These are phyloP conservation scores for Spea multiplicata DNA, from an alignment of 2,113 vertebrate species.

Conservation along the genomic window DNA sequence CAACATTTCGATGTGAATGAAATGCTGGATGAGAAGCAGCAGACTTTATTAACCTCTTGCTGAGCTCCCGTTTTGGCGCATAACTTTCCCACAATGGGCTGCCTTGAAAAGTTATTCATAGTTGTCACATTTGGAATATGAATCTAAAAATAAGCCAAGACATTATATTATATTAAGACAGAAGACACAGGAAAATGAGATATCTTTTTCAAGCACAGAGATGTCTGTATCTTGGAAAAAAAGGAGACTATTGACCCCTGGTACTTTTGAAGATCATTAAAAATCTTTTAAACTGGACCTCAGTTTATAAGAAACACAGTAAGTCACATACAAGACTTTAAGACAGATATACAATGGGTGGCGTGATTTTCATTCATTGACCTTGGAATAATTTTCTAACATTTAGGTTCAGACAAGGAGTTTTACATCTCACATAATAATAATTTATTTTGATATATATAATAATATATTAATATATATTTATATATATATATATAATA, in stretches of 20 bases:
- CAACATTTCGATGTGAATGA: constrained; percentile 64
- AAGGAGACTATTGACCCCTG: not conserved
- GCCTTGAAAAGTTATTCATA: constrained; percentile 44
- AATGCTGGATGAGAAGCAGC: constrained; percentile 61
- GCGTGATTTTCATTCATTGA: no score
- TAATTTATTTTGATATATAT: not conserved
- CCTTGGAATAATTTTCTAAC: not conserved
- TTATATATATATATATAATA: no score
- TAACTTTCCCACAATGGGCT: constrained; percentile 51
- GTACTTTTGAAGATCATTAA: not conserved
- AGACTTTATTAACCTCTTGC: constrained; percentile 61
- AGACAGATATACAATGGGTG: no score
- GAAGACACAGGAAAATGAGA: constrained; percentile 11
- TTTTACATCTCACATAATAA: not conserved
- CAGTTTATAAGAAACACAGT: not conserved
- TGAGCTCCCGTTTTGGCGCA: constrained; percentile 55
- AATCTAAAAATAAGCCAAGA: constrained; percentile 39
- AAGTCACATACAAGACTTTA: not conserved
- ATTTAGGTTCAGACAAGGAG: not conserved
- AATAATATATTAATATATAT: no score
- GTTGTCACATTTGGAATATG: constrained; percentile 18
- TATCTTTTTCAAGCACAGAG: not conserved
- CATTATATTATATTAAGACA: constrained; percentile 1
- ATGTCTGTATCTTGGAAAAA: not conserved
- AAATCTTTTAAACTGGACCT: not conserved